Base-by-base conservation (phyloP, 2,888 invertebrate species). In the Acholoe squamosa region DNA sequence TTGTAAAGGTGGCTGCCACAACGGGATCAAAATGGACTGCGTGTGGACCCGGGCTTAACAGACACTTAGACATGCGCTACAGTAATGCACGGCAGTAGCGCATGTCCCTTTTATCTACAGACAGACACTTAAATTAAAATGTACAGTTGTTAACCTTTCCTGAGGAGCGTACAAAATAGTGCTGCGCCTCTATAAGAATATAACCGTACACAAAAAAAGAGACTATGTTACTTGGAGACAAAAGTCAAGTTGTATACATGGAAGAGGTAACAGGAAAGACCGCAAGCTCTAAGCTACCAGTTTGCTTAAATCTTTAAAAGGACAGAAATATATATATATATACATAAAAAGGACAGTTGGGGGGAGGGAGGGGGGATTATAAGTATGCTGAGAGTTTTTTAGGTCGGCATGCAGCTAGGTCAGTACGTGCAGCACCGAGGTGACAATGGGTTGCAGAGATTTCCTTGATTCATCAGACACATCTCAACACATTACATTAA, bases 41-140 rank as follows among this genome's bases (percentile, higher is more conserved):
- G 84, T 43, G 43, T 84, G 84, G 84, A 84, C 84, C 86, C 86
- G 86, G 86, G 54, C n/a, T 52, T 56, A 52, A 86, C 86, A 16
- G 86, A 86, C 56, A 86, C 86, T 14, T 28, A 28, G 86, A 25
- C 86, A 52, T 3, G 56, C 52, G 86, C 84, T 86, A 54, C 86
- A 28, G 51, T 84, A n/a, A 25, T 28, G 86, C 52, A 31, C 31
- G 54, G 28, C 86, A 33, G 43, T 43, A 19, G 43, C 31, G 86
- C 16, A n/a, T 28, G 52, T 86, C 54, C 25, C 54, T 86, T 25
- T 84, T 16, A 54, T 31, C 86, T 52, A 86, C 54, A 86, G 54
- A 86, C 86, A 86, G 54, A 86, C 86, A 86, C 84, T 84, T 84
- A 86, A 86, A 16, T 86, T 86, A 86, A 86, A 86, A 14, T 80